These are phyloP conservation scores for Drosophila testacea DNA, from an alignment of 2,888 invertebrate species.

Conservation along the genomic window DNA sequence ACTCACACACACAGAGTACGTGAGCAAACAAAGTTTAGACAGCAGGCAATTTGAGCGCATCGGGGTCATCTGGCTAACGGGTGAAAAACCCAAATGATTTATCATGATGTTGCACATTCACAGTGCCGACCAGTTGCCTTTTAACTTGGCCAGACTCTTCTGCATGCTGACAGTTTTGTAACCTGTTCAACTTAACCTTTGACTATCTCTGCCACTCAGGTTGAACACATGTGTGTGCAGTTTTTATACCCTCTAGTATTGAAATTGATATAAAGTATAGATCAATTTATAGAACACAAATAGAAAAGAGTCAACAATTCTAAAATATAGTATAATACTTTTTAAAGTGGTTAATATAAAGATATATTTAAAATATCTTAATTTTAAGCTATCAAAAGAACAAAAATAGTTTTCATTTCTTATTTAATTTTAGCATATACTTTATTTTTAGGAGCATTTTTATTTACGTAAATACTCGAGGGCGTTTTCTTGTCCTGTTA, in stretches of 20 bases:
- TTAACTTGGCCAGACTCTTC: constrained; percentile 33
- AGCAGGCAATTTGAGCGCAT: constrained; percentile 32
- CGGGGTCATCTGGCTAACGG: constrained; percentile 34
- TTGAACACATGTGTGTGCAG: constrained; percentile 21
- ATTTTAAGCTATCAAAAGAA: not conserved
- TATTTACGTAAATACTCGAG: not conserved
- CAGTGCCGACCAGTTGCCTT: constrained; percentile 33
- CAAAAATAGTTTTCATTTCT: no score
- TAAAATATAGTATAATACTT: not conserved
- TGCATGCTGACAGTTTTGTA: constrained; percentile 52
- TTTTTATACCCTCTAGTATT: constrained; percentile 3
- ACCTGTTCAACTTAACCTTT: constrained; percentile 52
- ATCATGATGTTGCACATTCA: constrained; percentile 49
- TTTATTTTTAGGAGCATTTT: not conserved
- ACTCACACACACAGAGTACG: not conserved
- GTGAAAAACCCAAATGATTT: constrained; percentile 43
- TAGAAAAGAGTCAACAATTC: no score
- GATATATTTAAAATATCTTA: not conserved
- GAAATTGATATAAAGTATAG: not conserved
- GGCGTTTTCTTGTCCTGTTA: not conserved
- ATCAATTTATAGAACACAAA: not conserved
- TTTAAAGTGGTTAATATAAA: not conserved
- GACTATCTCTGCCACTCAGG: constrained; percentile 12
- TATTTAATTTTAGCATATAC: no score
- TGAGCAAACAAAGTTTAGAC: constrained; percentile 19